These are phyloP conservation scores for Spinibarbus caldwelli DNA, from an alignment of 2,797 vertebrate genomes.

Conservation along the genomic window DNA sequence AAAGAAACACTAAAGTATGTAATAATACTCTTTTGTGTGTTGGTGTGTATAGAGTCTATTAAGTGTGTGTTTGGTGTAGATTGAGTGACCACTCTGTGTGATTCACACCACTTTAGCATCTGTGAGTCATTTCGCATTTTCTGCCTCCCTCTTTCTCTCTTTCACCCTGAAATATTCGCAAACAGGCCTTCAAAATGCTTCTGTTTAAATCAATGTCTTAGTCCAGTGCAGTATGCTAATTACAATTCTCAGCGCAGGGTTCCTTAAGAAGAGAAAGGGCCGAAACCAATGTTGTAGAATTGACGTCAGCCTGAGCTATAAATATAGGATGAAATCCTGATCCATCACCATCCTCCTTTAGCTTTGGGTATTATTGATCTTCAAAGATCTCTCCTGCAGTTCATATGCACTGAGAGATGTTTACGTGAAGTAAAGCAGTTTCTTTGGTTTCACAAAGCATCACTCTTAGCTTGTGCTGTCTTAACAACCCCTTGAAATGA, in stretches of 20 bases:
- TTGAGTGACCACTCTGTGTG: slow-evolving; percentile 38
- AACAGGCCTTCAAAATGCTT: slow-evolving; percentile 23
- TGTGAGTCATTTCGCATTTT: slow-evolving; percentile 52
- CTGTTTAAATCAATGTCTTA: slow-evolving; percentile 17
- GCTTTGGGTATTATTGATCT: slow-evolving; percentile 4
- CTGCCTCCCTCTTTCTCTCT: slow-evolving; percentile 18
- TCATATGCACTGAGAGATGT: neutral
- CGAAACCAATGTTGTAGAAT: neutral
- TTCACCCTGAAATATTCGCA: slow-evolving; percentile 23
- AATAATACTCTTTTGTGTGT: slow-evolving; percentile 11
- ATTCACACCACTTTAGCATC: slow-evolving; percentile 55
- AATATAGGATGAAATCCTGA: slow-evolving; percentile 19
- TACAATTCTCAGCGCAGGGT: neutral
- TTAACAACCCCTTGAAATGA: neutral
- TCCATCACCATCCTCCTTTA: neutral
- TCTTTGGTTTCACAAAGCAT: slow-evolving; percentile 4
- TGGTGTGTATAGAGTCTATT: slow-evolving; percentile 17
- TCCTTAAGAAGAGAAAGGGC: neutral
- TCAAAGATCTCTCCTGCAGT: neutral
- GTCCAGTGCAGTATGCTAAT: slow-evolving; percentile 1
- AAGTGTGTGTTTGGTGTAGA: slow-evolving; percentile 39
- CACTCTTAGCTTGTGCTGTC: neutral
- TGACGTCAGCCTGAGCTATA: neutral
- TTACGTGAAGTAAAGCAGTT: neutral
- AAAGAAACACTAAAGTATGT: neutral